These are phyloP conservation scores for Drosophila burlai DNA, from an alignment of 1,140 invertebrate species.

Conservation along the genomic window DNA sequence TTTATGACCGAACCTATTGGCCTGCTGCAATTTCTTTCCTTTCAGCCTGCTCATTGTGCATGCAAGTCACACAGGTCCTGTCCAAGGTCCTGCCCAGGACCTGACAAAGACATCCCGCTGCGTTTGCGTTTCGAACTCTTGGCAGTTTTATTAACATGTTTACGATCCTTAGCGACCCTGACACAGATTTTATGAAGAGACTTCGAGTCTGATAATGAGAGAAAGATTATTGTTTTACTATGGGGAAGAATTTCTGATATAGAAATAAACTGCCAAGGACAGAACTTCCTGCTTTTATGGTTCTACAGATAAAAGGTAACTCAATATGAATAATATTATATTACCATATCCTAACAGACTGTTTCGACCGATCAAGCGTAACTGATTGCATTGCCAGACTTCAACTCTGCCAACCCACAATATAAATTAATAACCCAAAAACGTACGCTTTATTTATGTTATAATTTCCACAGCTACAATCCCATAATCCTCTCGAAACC, in stretches of 20 bases:
- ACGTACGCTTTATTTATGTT: slow-evolving; percentile 47
- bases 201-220: slow-evolving; percentile 20
- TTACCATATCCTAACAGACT: neutral
- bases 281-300: no score
- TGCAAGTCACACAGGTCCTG: slow-evolving; percentile 71
- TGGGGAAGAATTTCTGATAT: neutral
- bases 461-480: slow-evolving; percentile 39
- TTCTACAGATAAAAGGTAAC: neutral
- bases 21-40: slow-evolving; percentile 50
- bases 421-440: slow-evolving; percentile 32
- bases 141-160: slow-evolving; percentile 82
- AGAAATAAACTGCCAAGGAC: neutral
- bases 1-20: slow-evolving; percentile 60
- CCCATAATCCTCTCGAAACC: slow-evolving; percentile 26
- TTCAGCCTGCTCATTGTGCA: slow-evolving; percentile 57
- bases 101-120: slow-evolving; percentile 60
- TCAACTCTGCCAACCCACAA: neutral
- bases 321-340: neutral
- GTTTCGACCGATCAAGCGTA: neutral
- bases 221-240: slow-evolving; percentile 20
- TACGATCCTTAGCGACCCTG: slow-evolving; percentile 40
- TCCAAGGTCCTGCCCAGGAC: slow-evolving; percentile 42
- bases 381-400: neutral
- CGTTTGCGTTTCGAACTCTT: slow-evolving; percentile 52
- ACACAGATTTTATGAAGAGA: slow-evolving; percentile 26